Base-by-base conservation (phyloP, 2,888 invertebrate genomes). In the Cryptus viduatorius region DNA sequence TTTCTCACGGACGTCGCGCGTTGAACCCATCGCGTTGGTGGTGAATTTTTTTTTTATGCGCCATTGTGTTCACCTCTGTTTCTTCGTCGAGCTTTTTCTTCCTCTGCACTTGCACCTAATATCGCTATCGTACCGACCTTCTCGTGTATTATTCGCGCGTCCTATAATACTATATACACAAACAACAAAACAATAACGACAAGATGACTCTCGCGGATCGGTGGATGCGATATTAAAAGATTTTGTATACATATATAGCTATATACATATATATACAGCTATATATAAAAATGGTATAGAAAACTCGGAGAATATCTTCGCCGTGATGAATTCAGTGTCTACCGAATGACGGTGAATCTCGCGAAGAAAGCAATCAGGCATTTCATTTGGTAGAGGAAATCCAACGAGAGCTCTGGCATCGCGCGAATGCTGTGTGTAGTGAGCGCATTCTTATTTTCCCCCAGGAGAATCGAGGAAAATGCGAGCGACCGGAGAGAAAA, bases 331-430 rank as follows among this genome's bases (percentile, higher is more conserved):
- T 61, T 61, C 31, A 71, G 50, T 68, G 59, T 67, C 61, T 50
- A 44, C 44, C 69, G 81, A 69, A 81, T 81, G 48, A 75, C 31
- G 56, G 24, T 75, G 56, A 29, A 46, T 37, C 46, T 59, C 50
- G 65, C 48, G 81, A 81, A 69, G 81, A 78, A 84, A 84, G 81
- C 84, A 84, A 84, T 84, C 84, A 84, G 72, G 81, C 84, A 84
- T 84, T 84, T 81, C 84, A 84, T 84, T 84, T 84, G 81, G 64
- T 24, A 42, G 69, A 73, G 64, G 56, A 53, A 65, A 61, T 71
- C 68, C 37, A 37, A 53, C 71, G 53, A 82, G 59, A 37, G 68
- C 64, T 59, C 61, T 29, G 7, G 61, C 61, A 31, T 71, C 76
- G 37, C 37, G 37, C 37, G 37, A 31, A 64, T 64, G 37, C 69